Conservation (phyloP, 2,113 vertebrate genomes). For the Microcebus griseorufus region DNA sequence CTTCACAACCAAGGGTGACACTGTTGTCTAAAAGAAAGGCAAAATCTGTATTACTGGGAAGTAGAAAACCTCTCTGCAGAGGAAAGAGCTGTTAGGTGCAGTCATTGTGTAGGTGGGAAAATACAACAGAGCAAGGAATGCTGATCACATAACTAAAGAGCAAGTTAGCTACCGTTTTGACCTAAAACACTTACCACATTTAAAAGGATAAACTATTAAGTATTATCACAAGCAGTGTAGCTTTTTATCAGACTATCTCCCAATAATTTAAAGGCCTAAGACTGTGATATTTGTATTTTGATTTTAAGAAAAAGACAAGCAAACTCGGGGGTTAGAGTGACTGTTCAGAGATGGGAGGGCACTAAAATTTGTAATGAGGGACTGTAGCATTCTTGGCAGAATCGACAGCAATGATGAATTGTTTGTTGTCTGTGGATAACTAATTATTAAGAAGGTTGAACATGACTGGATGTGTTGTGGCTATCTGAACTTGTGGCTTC, state of each 20-base stretch:
- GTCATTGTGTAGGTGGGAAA: background rate
- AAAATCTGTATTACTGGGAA: background rate
- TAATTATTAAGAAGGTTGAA: background rate
- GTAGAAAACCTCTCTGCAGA: background rate
- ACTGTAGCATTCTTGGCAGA: background rate
- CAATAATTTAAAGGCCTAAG: background rate
- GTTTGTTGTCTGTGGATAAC: background rate
- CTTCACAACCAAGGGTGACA: background rate
- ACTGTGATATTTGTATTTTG: background rate
- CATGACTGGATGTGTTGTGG: background rate
- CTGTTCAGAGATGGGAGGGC: background rate
- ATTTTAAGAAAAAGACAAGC: background rate
- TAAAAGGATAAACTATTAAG: background rate
- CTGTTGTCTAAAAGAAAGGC: background rate
- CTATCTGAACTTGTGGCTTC: background rate
- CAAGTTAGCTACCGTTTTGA: background rate
- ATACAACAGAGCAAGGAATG: background rate
- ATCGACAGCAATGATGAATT: background rate
- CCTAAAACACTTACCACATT: background rate
- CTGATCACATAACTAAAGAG: background rate
- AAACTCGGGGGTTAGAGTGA: background rate
- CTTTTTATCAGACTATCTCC: background rate
- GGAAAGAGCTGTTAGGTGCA: background rate
- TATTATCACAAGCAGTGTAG: background rate
- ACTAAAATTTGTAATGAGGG: background rate